Evolutionary conservation across 2,113 vertebrate genomes (phyloP).

Genomic region (Lampris incognitus): DNA sequence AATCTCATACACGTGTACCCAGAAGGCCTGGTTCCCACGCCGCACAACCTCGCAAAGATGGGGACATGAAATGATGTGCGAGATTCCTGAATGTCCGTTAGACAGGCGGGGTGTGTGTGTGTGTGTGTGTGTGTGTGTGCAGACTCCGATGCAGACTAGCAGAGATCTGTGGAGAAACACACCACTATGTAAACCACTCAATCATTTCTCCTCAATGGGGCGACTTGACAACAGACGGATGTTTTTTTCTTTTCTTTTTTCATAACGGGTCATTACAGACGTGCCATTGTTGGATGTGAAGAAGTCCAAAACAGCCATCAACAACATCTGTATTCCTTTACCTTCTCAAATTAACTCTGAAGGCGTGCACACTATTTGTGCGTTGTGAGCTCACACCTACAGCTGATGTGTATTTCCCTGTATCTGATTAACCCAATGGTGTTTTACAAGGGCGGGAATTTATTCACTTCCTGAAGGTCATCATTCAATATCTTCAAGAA

Average conservation of each 20-base stretch:
- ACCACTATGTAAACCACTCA: slow-evolving; percentile 30
- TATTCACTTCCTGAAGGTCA: not conserved
- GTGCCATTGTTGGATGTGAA: slow-evolving; percentile 23
- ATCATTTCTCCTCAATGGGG: slow-evolving; percentile 12
- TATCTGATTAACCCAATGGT: too few species aligned
- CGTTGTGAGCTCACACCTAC: too few species aligned
- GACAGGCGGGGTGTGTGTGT: slow-evolving; percentile 39
- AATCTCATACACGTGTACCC: not conserved
- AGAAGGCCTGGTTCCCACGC: not conserved
- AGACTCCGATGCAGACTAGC: slow-evolving; percentile 19
- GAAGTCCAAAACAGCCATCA: not conserved
- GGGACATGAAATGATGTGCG: slow-evolving; percentile 10
- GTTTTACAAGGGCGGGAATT: too few species aligned
- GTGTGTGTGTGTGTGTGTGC: slow-evolving; percentile 37
- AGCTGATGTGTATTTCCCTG: too few species aligned
- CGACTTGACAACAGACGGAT: slow-evolving; percentile 3
- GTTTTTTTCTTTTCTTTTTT: not conserved
- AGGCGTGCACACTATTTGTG: too few species aligned
- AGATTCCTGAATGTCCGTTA: slow-evolving; percentile 15
- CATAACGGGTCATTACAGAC: slow-evolving; percentile 16
- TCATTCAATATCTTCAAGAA: too few species aligned
- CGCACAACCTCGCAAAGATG: not conserved
- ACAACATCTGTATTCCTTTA: not conserved
- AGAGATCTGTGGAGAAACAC: slow-evolving; percentile 41
- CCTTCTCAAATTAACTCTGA: not conserved